Conservation (phyloP, 64 coral and sea anemone genomes). For the Porites lutea region DNA sequence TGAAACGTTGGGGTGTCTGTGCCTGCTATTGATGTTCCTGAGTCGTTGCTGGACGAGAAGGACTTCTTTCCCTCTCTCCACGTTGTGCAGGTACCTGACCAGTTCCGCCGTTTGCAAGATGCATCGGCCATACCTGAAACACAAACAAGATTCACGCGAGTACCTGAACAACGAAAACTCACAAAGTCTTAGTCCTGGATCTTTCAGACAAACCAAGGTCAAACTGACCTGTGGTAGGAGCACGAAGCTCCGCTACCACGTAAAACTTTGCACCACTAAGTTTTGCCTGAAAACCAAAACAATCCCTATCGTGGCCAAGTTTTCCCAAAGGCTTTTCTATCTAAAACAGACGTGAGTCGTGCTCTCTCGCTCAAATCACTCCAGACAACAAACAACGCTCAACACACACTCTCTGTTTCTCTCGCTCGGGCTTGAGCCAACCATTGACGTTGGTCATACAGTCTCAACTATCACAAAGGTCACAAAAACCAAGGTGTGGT, state of each 20-base stretch:
- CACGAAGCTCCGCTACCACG: background rate
- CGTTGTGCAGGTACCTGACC: too few relatives aligned
- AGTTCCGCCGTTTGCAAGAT: too few relatives aligned
- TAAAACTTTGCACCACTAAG: slow-evolving; percentile 40
- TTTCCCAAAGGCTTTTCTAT: slow-evolving; percentile 33
- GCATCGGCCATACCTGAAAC: too few relatives aligned
- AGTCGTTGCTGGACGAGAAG: too few relatives aligned
- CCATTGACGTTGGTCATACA: background rate
- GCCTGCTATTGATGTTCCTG: too few relatives aligned
- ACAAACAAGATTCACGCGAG: too few relatives aligned
- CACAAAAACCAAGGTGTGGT: slow-evolving; percentile 36
- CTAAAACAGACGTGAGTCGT: slow-evolving; percentile 31
- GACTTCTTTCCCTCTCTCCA: too few relatives aligned
- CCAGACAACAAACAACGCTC: slow-evolving; percentile 40
- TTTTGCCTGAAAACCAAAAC: slow-evolving; percentile 43
- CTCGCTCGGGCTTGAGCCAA: slow-evolving; percentile 43
- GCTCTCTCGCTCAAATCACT: slow-evolving; percentile 45
- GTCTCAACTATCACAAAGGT: background rate
- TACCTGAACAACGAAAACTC: too few relatives aligned
- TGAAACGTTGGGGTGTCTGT: too few relatives aligned
- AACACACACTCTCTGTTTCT: slow-evolving; percentile 38
- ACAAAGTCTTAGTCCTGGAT: too few relatives aligned
- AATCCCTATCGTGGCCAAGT: slow-evolving; percentile 22
- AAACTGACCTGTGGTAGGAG: too few relatives aligned
- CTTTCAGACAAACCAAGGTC: too few relatives aligned